phyloP scores from a whole-genome alignment of 2,888 invertebrate genomes.

The Protodeltote pygarga region DNA sequence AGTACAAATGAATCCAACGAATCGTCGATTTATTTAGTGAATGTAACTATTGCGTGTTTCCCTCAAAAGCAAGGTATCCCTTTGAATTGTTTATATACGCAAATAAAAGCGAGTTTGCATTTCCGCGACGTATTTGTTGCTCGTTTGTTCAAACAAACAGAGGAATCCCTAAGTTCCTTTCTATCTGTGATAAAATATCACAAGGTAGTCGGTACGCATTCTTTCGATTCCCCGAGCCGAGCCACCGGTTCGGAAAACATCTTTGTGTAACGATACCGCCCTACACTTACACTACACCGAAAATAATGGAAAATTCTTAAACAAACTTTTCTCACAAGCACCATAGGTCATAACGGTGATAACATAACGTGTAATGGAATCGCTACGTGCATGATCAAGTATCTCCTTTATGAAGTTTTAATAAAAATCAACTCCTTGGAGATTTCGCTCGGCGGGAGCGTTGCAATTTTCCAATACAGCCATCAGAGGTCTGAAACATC shows the following conservation, averaged over 20 bases:
- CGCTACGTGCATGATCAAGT: slow-evolving; percentile 58
- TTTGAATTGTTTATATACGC: slow-evolving; percentile 74
- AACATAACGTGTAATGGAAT: slow-evolving; percentile 51
- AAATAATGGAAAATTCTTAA: slow-evolving; percentile 36
- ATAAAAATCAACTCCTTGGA: slow-evolving; percentile 75
- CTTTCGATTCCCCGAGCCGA: slow-evolving; percentile 65
- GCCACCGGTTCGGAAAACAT: slow-evolving; percentile 77
- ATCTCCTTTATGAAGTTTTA: slow-evolving; percentile 69
- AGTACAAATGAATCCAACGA: slow-evolving; percentile 32
- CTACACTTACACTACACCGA: slow-evolving; percentile 16
- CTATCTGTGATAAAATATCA: slow-evolving; percentile 78
- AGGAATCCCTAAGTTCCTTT: slow-evolving; percentile 75
- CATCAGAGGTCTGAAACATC: slow-evolving; percentile 73
- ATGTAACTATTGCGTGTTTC: slow-evolving; percentile 64
- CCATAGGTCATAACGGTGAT: slow-evolving; percentile 54
- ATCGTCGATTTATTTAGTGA: slow-evolving; percentile 35
- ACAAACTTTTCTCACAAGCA: slow-evolving; percentile 40
- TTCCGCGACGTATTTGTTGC: slow-evolving; percentile 76
- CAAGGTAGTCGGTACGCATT: slow-evolving; percentile 73
- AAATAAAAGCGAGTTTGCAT: slow-evolving; percentile 77
- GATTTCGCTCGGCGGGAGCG: slow-evolving; percentile 61
- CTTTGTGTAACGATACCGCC: slow-evolving; percentile 57
- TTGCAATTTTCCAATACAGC: slow-evolving; percentile 83
- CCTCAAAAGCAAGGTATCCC: slow-evolving; percentile 68
- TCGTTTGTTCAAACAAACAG: slow-evolving; percentile 77